A percentile compares a stretch with the other conserved stretches of the same genome.
phyloP scores from a whole-genome alignment of 2,888 invertebrate genomes.

The Phaonia tiefii region DNA sequence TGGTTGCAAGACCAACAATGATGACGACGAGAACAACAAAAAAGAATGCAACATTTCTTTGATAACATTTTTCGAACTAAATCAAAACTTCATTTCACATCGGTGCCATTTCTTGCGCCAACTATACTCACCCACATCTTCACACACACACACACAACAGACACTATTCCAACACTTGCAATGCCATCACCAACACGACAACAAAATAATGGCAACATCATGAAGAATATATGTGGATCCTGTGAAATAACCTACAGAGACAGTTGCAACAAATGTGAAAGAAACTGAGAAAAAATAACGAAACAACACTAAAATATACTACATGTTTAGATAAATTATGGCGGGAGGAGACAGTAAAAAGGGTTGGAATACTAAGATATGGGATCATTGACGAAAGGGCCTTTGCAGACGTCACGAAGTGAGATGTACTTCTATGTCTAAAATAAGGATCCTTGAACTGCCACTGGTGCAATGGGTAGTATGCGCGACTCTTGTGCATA shows the following conservation, averaged over 20 bases:
- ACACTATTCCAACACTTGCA: conserved; percentile 54
- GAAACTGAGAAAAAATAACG: conserved; percentile 70
- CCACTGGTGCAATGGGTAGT: too few species aligned
- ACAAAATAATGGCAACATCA: conserved; percentile 42
- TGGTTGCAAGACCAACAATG: conserved; percentile 60
- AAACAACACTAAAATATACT: conserved; percentile 70
- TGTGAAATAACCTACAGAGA: conserved; percentile 61
- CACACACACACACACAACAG: conserved; percentile 19
- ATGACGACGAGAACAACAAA: conserved; percentile 43
- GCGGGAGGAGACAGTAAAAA: conserved; percentile 4
- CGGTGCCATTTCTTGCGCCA: conserved; percentile 78
- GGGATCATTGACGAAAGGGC: too few species aligned
- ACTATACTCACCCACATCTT: conserved; percentile 48
- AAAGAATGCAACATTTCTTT: conserved; percentile 76
- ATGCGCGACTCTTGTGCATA: too few species aligned
- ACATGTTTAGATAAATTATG: conserved; percentile 36
- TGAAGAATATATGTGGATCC: conserved; percentile 41
- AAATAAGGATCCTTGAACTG: too few species aligned
- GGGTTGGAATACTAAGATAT: not conserved
- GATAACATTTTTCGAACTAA: conserved; percentile 79
- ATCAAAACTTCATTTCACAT: conserved; percentile 80
- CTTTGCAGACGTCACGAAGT: too few species aligned
- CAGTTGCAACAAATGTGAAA: conserved; percentile 69
- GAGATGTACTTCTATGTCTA: too few species aligned
- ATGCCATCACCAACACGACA: conserved; percentile 28